Evolutionary conservation across 2,113 vertebrate genomes (phyloP).

Genomic region (Pitta sordida): DNA sequence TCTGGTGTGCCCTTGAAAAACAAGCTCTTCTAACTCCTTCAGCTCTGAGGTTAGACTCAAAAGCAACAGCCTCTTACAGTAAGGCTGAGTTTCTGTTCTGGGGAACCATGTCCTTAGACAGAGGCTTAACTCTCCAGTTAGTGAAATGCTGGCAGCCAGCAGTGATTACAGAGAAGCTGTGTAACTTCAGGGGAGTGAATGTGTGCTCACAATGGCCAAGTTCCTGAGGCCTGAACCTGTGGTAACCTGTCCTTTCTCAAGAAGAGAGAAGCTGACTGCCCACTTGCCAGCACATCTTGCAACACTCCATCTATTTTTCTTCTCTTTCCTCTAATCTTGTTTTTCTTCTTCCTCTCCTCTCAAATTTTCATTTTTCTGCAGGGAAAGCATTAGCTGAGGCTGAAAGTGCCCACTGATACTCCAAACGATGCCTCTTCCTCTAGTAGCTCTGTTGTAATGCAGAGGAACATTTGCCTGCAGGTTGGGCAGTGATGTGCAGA

Average conservation of each 20-base stretch:
- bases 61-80: fast-evolving
- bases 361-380: neutral
- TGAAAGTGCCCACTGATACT: neutral
- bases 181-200: neutral
- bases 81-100: fast-evolving
- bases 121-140: neutral
- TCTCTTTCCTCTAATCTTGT: neutral
- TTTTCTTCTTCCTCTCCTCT: neutral
- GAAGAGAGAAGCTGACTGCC: neutral
- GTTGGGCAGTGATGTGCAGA: neutral
- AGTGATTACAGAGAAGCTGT: neutral
- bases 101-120: neutral
- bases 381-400: neutral
- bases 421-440: neutral
- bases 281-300: neutral
- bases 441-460: neutral
- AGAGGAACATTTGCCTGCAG: neutral
- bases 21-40: neutral
- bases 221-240: neutral
- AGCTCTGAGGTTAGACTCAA: neutral
- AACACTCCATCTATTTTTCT: neutral
- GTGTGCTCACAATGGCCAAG: neutral
- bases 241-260: fast-evolving
- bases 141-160: neutral
- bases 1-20: neutral